phyloP scores from a whole-genome alignment of 2,113 vertebrate species.

The Nerophis lumbriciformis region DNA sequence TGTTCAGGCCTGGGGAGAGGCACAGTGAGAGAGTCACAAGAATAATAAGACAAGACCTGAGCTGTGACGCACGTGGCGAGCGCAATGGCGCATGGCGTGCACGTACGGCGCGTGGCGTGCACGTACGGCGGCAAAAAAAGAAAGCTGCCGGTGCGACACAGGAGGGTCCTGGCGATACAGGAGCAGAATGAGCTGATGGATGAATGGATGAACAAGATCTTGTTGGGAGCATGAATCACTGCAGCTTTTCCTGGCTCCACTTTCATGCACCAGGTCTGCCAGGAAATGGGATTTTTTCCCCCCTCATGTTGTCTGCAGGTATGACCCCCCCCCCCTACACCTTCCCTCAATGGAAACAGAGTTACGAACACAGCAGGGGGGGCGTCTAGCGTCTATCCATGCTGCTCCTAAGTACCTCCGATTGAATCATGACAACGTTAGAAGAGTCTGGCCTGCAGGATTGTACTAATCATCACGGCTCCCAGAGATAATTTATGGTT shows the following conservation, averaged over 20 bases:
- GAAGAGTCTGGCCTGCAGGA: constrained; percentile 53
- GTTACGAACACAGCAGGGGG: constrained; percentile 51
- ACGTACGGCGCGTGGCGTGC: too few relatives aligned
- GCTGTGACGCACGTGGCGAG: too few relatives aligned
- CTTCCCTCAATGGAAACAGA: constrained; percentile 49
- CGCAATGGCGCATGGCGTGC: too few relatives aligned
- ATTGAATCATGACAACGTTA: constrained; percentile 55
- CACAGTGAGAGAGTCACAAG: too few relatives aligned
- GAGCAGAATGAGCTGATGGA: too few relatives aligned
- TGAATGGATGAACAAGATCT: too few relatives aligned
- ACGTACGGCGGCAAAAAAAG: too few relatives aligned
- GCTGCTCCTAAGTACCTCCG: constrained; percentile 27
- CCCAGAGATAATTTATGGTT: constrained; percentile 46
- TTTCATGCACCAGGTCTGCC: constrained; percentile 52
- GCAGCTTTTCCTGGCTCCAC: constrained; percentile 67
- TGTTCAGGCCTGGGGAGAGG: too few relatives aligned
- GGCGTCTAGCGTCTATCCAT: constrained; percentile 46
- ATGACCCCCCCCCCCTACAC: constrained; percentile 37
- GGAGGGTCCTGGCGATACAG: too few relatives aligned
- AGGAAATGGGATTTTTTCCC: constrained; percentile 63
- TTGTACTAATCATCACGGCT: constrained; percentile 54
- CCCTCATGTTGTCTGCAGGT: constrained; percentile 61
- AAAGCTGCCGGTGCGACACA: too few relatives aligned
- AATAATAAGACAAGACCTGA: too few relatives aligned
- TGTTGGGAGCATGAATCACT: constrained; percentile 62